Evolutionary conservation across 2,113 vertebrate species (phyloP), one percentile per base, ranked within the genome.

Genomic region (Eulacestoma nigropectus): DNA sequence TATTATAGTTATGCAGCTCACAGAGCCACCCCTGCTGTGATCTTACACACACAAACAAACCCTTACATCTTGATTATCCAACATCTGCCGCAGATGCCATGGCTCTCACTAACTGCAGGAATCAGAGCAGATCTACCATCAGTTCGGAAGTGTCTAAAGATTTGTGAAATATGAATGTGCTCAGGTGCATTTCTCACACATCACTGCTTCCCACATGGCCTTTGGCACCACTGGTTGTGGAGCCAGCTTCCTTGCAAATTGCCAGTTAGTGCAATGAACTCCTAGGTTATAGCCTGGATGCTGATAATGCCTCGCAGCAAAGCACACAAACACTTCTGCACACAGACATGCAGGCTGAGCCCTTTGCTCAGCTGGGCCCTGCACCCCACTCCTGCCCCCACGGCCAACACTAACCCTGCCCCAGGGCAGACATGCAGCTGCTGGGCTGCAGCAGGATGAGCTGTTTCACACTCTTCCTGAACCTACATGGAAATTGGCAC

Each of bases 261-360:
- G 67, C 46, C 50, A 64, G 20, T n/a, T 37, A 52, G 64, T 1
- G 4, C 55, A 65, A 23, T 10, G 29, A 62, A 13, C 39, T 84
- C 37, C 47, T 26, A 29, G 60, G 13, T 62, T 42, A 63, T 2
- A 60, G 5, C 15, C 11, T 13, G 16, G 52, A 13, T 1, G 2
- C 53, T 41, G 44, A 26, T 7, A 42, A 13, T 0, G 0, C 41
- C 84, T 77, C 0, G 0, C 50, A 57, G 47, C 62, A 78, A 78
- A 82, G 74, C 0, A 1, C 37, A 15, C 0, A 0, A 32, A 13
- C 16, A 3, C 53, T 68, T 68, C 8, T 2, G 1, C 39, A 37
- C 23, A 23, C 35, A 39, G 41, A 25, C 8, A 10, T 20, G 37
- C 1, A 2, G 53, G 53, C 59, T 53, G 44, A 77, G 46, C n/a